Percentiles rank a stretch among this genome's conserved stretches.
phyloP scores from a whole-genome alignment of 92 coral and sea anemone species.

The Micromussa lordhowensis region DNA sequence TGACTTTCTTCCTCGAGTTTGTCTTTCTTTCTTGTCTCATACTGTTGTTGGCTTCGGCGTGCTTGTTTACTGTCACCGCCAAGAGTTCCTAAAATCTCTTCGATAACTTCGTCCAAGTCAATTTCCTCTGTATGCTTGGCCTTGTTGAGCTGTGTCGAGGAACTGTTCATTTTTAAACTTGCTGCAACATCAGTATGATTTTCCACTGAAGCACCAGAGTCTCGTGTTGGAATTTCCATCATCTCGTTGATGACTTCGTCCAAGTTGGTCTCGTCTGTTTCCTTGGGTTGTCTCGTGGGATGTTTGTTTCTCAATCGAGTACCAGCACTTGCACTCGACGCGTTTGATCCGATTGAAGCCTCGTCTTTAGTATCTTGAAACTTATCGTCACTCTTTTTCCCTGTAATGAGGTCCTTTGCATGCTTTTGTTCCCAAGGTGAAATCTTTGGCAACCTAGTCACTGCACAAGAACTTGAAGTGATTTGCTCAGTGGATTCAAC shows the following conservation, averaged over 20 bases:
- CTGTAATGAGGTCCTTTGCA: neutral
- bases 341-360: no score
- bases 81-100: constrained; percentile 22
- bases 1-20: neutral
- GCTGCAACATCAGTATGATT: neutral
- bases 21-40: neutral
- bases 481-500: no score
- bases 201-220: neutral
- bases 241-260: neutral
- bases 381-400: no score
- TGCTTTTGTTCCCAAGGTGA: neutral
- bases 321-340: no score
- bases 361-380: no score
- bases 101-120: neutral
- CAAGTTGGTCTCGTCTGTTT: neutral
- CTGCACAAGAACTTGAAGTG: neutral
- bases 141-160: neutral
- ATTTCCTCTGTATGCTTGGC: neutral
- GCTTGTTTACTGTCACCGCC: neutral
- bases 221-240: neutral
- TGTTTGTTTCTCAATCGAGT: neutral
- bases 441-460: neutral
- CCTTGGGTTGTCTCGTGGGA: neutral
- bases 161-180: neutral
- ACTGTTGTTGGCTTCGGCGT: neutral